Conservation (phyloP, 1,140 invertebrate genomes). For the Ceratina calcarata region DNA sequence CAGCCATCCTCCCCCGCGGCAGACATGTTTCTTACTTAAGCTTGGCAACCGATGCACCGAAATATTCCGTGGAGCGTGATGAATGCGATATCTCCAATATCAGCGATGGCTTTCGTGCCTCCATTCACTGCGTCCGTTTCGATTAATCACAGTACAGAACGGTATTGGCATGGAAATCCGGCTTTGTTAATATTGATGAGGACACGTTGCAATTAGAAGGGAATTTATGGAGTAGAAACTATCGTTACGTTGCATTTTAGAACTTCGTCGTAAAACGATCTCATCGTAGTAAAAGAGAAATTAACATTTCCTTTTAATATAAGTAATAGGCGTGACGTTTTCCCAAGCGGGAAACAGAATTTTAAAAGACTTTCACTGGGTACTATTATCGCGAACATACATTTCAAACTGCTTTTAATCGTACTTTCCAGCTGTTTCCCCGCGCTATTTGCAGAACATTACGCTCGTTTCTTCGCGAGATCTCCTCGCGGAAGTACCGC, state of each 20-base stretch:
- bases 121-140: not conserved
- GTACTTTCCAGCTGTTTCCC: not conserved
- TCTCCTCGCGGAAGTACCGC: not conserved
- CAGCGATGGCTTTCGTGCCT: not conserved
- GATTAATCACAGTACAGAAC: not conserved
- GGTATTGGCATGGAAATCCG: not conserved
- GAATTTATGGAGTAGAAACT: not conserved
- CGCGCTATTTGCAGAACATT: not conserved
- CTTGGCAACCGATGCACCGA: not conserved
- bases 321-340: too few species aligned
- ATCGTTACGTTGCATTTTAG: not conserved
- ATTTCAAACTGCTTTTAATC: constrained; percentile 1
- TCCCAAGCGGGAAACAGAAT: too few species aligned
- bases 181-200: not conserved
- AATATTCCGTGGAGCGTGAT: not conserved
- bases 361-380: too few species aligned
- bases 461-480: not conserved
- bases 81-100: not conserved
- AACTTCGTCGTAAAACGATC: too few species aligned
- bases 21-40: constrained; percentile 14
- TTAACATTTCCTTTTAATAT: too few species aligned
- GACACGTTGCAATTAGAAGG: too few species aligned
- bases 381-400: not conserved
- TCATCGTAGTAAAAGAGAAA: too few species aligned
- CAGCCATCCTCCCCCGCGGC: not conserved